Evolutionary conservation across 2,113 vertebrate genomes (phyloP).

Genomic region (Heliornis fulica): DNA sequence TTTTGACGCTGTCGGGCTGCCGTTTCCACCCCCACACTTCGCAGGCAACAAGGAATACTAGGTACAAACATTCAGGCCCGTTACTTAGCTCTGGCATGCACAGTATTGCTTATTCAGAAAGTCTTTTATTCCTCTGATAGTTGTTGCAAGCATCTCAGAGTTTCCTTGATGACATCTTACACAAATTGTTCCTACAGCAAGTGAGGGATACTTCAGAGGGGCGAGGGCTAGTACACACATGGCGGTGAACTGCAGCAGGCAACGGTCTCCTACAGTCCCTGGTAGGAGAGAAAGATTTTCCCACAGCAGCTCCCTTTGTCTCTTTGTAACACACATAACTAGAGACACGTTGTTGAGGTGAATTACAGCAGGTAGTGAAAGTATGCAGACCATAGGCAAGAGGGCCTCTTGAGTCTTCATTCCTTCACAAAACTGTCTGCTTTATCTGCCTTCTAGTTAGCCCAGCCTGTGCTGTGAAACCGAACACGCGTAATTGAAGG

Average conservation of each 20-base stretch:
- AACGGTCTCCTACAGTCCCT: background rate
- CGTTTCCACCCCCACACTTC: background rate
- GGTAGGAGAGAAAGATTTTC: background rate
- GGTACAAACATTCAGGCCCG: background rate
- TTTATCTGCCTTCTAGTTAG: constrained; percentile 21
- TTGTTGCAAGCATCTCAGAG: background rate
- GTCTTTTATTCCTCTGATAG: background rate
- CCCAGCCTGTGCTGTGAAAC: background rate
- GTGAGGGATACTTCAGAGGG: background rate
- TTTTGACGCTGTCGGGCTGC: background rate
- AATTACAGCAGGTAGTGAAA: constrained; percentile 53
- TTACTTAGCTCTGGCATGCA: background rate
- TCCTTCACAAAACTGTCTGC: background rate
- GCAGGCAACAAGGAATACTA: background rate
- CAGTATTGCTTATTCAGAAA: background rate
- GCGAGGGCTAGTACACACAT: background rate
- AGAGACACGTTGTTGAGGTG: background rate
- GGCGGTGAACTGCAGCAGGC: background rate
- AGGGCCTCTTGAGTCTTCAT: constrained; percentile 21
- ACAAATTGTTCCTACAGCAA: background rate
- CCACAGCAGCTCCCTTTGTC: constrained; percentile 32
- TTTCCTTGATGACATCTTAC: background rate
- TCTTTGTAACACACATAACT: background rate
- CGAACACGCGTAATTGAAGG: background rate
- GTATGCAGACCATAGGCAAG: background rate